phyloP scores from a whole-genome alignment of 2,113 vertebrate genomes.

The Poeciliopsis occidentalis region DNA sequence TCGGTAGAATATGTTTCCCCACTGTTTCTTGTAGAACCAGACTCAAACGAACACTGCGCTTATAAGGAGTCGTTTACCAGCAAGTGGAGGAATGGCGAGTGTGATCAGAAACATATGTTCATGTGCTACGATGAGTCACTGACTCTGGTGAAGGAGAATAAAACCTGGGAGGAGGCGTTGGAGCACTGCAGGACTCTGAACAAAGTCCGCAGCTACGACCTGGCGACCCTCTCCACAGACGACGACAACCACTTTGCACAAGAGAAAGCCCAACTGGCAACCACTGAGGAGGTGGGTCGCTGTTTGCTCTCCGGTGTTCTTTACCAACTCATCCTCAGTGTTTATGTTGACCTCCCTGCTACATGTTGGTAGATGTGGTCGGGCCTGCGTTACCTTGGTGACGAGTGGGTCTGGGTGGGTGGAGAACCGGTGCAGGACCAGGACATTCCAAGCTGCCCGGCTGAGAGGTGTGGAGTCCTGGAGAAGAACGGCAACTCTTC shows the following conservation, averaged over 20 bases:
- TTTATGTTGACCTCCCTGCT: too few species aligned
- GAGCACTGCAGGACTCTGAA: neutral
- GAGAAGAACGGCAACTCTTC: too few species aligned
- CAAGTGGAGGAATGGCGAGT: fast-evolving
- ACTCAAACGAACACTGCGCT: neutral
- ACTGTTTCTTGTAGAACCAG: neutral
- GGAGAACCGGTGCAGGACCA: too few species aligned
- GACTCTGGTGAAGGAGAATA: slow-evolving; percentile 35
- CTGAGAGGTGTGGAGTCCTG: too few species aligned
- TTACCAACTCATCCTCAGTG: too few species aligned
- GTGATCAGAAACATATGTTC: fast-evolving
- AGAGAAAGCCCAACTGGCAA: neutral
- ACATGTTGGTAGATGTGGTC: too few species aligned
- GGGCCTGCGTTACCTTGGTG: too few species aligned
- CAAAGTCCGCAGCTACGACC: neutral
- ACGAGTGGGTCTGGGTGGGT: too few species aligned
- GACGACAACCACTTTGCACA: neutral
- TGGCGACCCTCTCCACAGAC: neutral
- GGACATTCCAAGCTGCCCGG: too few species aligned
- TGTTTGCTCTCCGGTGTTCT: neutral
- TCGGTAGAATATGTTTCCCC: neutral
- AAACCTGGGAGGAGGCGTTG: neutral
- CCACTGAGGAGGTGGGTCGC: slow-evolving; percentile 2
- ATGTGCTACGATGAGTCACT: slow-evolving; percentile 1
- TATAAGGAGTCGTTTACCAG: fast-evolving